Evolutionary conservation across 2,797 vertebrate genomes (phyloP), one percentile per base, ranked within the genome.

Genomic region (Tauraco hartlaubi): DNA sequence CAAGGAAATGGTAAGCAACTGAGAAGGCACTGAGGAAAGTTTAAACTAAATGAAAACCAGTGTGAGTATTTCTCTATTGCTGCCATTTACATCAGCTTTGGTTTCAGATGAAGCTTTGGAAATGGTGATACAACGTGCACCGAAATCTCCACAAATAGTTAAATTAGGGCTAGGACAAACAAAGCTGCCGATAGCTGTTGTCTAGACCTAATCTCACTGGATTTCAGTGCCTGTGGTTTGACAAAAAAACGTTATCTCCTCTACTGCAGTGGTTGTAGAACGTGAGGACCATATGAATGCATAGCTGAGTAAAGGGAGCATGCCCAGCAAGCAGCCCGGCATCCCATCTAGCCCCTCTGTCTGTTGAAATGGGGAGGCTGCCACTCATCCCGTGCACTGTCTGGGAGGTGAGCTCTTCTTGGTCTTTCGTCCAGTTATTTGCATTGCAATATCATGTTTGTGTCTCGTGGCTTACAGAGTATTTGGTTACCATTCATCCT

Each of bases 371-470:
- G 25, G 41, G 58, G 20, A 59, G 33, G 58, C 26, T 55, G 52
- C 17, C 9, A 6, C 11, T 67, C 12, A 8, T 28, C 37, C 75
- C 25, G 33, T 54, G 51, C 12, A 1, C 37, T 46, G n/a, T 19
- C 22, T 2, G 3, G 15, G 14, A 49, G 20, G 12, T 29, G 23
- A 81, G 11, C 29, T 62, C 7, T 9, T 71, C 31, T 51, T 49
- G 26, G 3, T 29, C 37, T 73, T 23, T 49, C 6, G 26, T 81
- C n/a, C 55, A 29, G 8, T 61, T 78, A 33, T 9, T 82, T 1
- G 0, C 5, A 1, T 4, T 17, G 19, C 15, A 26, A 4, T 28
- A 31, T 18, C 5, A 4, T 6, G 51, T 71, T 25, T 75, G 54
- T n/a, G 11, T 52, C 58, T 31, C 18, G 6, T 17, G 25, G 26